Evolutionary conservation across 1,140 invertebrate species (phyloP), one percentile per base, ranked within the genome.

Genomic region (Camponotus vicinus): DNA sequence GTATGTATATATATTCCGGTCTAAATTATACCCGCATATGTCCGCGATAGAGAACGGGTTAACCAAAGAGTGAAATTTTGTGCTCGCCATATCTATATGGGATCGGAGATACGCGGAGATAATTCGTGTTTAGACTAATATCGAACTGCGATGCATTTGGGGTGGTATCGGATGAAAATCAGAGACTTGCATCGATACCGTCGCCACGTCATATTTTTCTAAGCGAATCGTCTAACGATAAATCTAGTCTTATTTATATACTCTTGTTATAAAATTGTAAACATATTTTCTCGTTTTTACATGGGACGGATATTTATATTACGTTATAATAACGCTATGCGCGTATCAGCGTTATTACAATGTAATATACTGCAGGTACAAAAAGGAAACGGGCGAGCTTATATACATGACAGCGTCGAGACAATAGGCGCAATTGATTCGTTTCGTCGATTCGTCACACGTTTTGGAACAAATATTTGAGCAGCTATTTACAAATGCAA

Each of bases 231-330:
- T 78, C 13, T 92, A 93, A 93, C 86, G 90, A 87, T 52, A 52
- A 87, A 91, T 94, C 93, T 94, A 94, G 93, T 94, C 93, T 92
- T 94, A 92, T 94, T 93, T 93, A 93, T 94, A 93, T 94, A 93
- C 82, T 92, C 90, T 88, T 89, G 89, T 91, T 91, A 89, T 52
- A 52, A 52, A 90, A 91, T 89, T 85, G 85, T 88, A 89, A 87
- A 69, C 67, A 83, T 73, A 76, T 66, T 70, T 67, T 66, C 37
- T 64, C 52, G 77, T 70, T 78, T 88, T 83, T 83, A 49, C 18
- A 42, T 34, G 27, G 45, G 32, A 79, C 27, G 79, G 15, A 75
- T 75, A 83, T 75, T 82, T 73, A 45, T 73, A 37, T 52, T 27
- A 27, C 27, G 27, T 27, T 27, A 5, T 57, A 32, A 7, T 13